Evolutionary conservation across 1,140 invertebrate species (phyloP).

Genomic region (Limonius californicus): DNA sequence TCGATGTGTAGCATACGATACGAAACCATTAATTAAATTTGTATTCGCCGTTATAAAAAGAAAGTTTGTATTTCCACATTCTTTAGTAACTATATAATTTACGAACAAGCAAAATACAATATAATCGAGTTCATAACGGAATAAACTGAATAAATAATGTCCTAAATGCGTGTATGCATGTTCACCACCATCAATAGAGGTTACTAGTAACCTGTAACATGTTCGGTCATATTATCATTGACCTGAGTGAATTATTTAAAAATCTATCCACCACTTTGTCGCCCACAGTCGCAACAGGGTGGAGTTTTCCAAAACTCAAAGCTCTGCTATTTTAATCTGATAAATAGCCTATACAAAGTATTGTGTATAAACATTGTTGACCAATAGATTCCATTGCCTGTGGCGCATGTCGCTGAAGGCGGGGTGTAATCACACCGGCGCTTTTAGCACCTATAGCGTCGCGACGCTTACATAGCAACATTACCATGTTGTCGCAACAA

Average conservation of each 20-base stretch:
- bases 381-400: constrained; percentile 16
- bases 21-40: too few relatives aligned
- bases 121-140: neutral
- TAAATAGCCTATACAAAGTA: neutral
- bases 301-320: constrained; percentile 11
- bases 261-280: neutral
- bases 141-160: constrained; percentile 5
- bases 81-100: too few relatives aligned
- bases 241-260: constrained; percentile 18
- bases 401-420: constrained; percentile 19
- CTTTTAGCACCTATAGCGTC: constrained; percentile 9
- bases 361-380: neutral
- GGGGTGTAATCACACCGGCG: constrained; percentile 14
- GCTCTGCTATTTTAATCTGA: neutral
- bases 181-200: neutral
- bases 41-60: too few relatives aligned
- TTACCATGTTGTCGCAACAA: neutral
- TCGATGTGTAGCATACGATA: too few relatives aligned
- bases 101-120: neutral
- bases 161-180: constrained; percentile 1
- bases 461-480: constrained; percentile 1
- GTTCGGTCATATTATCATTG: constrained; percentile 18
- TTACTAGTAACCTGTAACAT: constrained; percentile 6
- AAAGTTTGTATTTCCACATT: too few relatives aligned
- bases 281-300: constrained; percentile 2